phyloP scores from a whole-genome alignment of 2,888 invertebrate genomes.

The Prenolepis imparis region DNA sequence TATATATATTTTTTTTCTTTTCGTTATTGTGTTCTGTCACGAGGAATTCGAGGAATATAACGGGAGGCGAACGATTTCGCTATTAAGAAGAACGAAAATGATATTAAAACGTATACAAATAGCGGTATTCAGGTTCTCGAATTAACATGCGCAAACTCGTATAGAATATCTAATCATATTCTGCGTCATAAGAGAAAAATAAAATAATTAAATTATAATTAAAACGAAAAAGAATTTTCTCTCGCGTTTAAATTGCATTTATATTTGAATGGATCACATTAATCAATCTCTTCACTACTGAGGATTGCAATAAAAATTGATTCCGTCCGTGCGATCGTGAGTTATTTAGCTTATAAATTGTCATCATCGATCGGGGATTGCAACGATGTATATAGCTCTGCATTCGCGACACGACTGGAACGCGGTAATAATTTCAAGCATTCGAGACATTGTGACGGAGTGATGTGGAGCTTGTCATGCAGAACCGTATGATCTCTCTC shows the following conservation, averaged over 20 bases:
- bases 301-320: background rate
- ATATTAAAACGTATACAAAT: conserved; percentile 1
- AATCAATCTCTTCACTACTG: background rate
- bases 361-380: background rate
- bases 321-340: background rate
- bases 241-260: background rate
- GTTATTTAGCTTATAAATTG: conserved; percentile 15
- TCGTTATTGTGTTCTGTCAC: conserved; percentile 46
- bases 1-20: conserved; percentile 44
- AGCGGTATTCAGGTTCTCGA: conserved; percentile 18
- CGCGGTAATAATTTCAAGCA: conserved; percentile 35
- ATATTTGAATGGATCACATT: background rate
- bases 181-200: too few species aligned
- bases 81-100: conserved; percentile 7
- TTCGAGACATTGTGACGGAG: conserved; percentile 5
- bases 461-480: conserved; percentile 1
- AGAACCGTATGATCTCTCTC: background rate
- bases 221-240: background rate
- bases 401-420: conserved; percentile 18
- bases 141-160: background rate
- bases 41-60: conserved; percentile 67
- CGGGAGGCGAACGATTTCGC: conserved; percentile 61
- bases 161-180: background rate
- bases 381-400: background rate
- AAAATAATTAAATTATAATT: background rate